Percentiles rank a stretch among this genome's conserved stretches.
These are phyloP conservation scores for Aurelia sp. DNA, from an alignment of 30 jellyfish, hydroid and myxozoan species.

Conservation along the genomic window DNA sequence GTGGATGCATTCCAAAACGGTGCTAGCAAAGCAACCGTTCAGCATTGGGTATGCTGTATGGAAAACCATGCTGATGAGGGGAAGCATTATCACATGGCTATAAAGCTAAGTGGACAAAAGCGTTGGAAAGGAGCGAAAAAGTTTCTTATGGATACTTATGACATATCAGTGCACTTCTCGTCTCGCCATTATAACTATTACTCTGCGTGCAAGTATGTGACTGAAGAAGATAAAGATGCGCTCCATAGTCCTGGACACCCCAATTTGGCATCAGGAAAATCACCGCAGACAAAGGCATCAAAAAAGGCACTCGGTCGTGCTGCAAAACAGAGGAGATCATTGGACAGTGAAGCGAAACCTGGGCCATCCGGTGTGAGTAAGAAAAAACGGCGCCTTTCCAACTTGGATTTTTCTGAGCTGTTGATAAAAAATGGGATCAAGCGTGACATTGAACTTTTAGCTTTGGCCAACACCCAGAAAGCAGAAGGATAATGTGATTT, in stretches of 20 bases:
- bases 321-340: not conserved
- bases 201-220: constrained; percentile 43
- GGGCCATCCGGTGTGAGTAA: not conserved
- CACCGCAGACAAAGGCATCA: constrained; percentile 44
- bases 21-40: not conserved
- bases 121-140: not conserved
- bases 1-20: constrained; percentile 8
- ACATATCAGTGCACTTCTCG: constrained; percentile 12
- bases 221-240: constrained; percentile 7
- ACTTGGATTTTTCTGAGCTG: no score
- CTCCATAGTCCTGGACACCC: constrained; percentile 48
- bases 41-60: constrained; percentile 47
- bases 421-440: no score
- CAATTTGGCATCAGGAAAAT: constrained; percentile 19
- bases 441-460: no score
- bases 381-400: constrained; percentile 12
- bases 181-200: constrained; percentile 31
- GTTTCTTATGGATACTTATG: not conserved
- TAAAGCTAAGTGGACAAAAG: no score
- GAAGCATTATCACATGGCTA: no score
- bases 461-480: constrained; percentile 38
- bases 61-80: constrained; percentile 13
- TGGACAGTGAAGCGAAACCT: not conserved
- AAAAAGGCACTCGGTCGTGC: constrained; percentile 15
- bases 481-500: constrained; percentile 33